These are phyloP conservation scores for Cyclura pinguis DNA, from an alignment of 2,797 vertebrate genomes.

Conservation along the genomic window DNA sequence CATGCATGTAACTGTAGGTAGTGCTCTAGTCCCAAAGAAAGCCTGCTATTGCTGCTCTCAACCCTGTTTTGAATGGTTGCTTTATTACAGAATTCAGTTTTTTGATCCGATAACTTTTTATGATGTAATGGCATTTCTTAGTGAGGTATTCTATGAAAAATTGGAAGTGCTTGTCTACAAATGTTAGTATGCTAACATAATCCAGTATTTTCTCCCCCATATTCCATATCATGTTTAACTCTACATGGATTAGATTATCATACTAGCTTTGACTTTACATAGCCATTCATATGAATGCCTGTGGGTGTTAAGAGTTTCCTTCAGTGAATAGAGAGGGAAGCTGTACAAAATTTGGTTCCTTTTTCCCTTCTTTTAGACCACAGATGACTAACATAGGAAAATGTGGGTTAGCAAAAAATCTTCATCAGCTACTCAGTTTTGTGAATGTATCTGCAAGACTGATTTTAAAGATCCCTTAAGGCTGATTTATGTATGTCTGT, in stretches of 20 bases:
- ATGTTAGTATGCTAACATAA: neutral
- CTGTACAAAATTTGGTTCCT: neutral
- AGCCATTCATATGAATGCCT: neutral
- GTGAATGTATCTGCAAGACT: neutral
- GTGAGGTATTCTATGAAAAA: neutral
- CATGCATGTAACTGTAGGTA: neutral
- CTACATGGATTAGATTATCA: neutral
- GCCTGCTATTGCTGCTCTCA: neutral
- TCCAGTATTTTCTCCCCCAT: too few relatives aligned
- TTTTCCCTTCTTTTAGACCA: neutral
- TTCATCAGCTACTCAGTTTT: neutral
- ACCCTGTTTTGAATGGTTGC: neutral
- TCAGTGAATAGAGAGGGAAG: neutral
- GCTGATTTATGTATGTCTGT: too few relatives aligned
- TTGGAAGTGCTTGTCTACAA: neutral
- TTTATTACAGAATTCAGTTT: neutral
- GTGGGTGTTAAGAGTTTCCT: neutral
- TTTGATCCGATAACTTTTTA: neutral
- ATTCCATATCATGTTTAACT: neutral
- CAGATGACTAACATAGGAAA: neutral
- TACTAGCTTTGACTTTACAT: neutral
- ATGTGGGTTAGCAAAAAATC: neutral
- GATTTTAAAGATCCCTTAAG: too few relatives aligned
- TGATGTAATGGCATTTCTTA: neutral
- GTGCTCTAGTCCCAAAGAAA: neutral